phyloP scores from a whole-genome alignment of 2,113 vertebrate species.

The Pagrus major region DNA sequence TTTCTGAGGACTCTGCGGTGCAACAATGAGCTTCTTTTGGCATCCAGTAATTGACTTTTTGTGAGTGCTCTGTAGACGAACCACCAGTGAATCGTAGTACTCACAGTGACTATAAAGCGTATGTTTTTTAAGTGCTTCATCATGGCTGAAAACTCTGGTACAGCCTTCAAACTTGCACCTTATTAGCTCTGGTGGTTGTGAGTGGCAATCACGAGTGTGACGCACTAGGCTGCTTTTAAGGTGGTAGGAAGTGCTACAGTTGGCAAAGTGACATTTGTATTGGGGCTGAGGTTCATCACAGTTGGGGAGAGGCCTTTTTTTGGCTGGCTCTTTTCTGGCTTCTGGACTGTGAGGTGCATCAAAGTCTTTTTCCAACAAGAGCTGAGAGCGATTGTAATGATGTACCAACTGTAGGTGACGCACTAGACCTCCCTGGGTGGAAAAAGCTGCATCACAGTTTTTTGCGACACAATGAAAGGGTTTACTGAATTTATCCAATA shows the following conservation, averaged over 20 bases:
- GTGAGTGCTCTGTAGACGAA: constrained; percentile 84
- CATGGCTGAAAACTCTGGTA: constrained; percentile 87
- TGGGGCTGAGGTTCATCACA: constrained; percentile 84
- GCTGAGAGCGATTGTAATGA: constrained; percentile 93
- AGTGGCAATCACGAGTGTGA: constrained; percentile 82
- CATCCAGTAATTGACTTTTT: constrained; percentile 83
- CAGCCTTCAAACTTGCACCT: constrained; percentile 92
- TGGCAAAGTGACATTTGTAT: constrained; percentile 90
- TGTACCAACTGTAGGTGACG: constrained; percentile 93
- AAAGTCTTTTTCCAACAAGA: constrained; percentile 91
- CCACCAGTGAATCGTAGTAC: constrained; percentile 87
- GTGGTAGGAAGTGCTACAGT: constrained; percentile 90
- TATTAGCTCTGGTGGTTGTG: constrained; percentile 75
- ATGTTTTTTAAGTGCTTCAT: constrained; percentile 90
- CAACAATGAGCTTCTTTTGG: constrained; percentile 84
- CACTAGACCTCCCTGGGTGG: constrained; percentile 92
- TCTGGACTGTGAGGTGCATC: constrained; percentile 81
- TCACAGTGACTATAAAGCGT: constrained; percentile 89
- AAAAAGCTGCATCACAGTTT: constrained; percentile 93
- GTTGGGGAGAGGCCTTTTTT: constrained; percentile 60
- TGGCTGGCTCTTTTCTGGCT: constrained; percentile 87
- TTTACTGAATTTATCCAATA: constrained; percentile 94
- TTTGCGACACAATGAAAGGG: constrained; percentile 96
- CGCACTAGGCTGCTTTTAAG: constrained; percentile 91
- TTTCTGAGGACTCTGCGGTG: constrained; percentile 53